Evolutionary conservation across 2,888 invertebrate genomes (phyloP).

Genomic region (Lochmaea crataegi): DNA sequence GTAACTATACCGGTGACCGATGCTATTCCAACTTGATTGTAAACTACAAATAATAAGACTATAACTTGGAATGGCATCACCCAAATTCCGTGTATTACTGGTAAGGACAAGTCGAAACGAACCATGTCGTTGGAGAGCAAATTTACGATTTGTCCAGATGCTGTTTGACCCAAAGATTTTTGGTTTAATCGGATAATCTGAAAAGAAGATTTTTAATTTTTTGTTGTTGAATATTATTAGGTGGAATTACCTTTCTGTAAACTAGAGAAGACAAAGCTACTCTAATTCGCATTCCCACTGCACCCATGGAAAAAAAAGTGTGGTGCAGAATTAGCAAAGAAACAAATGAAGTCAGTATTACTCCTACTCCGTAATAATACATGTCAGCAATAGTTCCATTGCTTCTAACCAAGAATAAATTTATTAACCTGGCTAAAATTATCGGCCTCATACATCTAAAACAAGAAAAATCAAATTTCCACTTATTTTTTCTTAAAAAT

Average conservation of each 20-base stretch:
- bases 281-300: slow-evolving; percentile 80
- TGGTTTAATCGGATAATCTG: slow-evolving; percentile 49
- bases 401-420: slow-evolving; percentile 70
- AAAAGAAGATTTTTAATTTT: not conserved
- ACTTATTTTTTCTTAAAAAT: too few species aligned
- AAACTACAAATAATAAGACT: slow-evolving; percentile 71
- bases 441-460: slow-evolving; percentile 74
- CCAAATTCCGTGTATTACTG: slow-evolving; percentile 79
- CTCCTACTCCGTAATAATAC: slow-evolving; percentile 67
- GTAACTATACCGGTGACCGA: slow-evolving; percentile 72
- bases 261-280: slow-evolving; percentile 84
- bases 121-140: slow-evolving; percentile 87
- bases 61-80: slow-evolving; percentile 80
- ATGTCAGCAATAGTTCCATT: slow-evolving; percentile 68
- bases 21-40: slow-evolving; percentile 68
- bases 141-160: slow-evolving; percentile 85
- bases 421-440: slow-evolving; percentile 71
- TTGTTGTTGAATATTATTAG: too few species aligned
- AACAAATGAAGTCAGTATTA: not conserved
- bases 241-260: slow-evolving; percentile 78
- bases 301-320: slow-evolving; percentile 66
- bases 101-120: slow-evolving; percentile 78
- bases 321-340: slow-evolving; percentile 65
- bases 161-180: slow-evolving; percentile 81
- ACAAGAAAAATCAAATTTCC: not conserved